Base-by-base conservation (phyloP, 2,888 invertebrate species). In the Choristoneura rosaceana region DNA sequence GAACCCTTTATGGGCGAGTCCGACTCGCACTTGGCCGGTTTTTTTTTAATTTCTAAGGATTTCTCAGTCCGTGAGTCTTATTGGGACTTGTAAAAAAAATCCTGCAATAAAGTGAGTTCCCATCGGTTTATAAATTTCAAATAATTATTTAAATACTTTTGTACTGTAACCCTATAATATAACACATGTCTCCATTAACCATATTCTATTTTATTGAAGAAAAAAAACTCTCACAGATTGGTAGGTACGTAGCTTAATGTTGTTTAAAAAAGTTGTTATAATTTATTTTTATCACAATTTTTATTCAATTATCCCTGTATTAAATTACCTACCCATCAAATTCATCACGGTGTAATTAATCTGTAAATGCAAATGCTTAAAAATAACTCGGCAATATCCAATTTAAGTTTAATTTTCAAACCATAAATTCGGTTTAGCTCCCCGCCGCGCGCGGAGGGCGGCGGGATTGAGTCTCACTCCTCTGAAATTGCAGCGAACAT, bases 401-500 rank as follows among this genome's bases (percentile, higher is more conserved):
- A 92, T 94, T 92, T 93, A 88, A 90, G 89, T 92, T 92, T 91
- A 92, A 93, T 93, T 93, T 93, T 90, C 87, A 85, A 88, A 90
- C 85, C 91, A 90, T 90, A 92, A 93, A 93, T 92, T 93, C 85
- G 86, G 90, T 93, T 93, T 91, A 90, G 90, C 90, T 90, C 88
- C 90, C 89, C 88, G 87, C 86, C 85, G 89, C 87, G 73, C 34
- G 47, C 52, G 15, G 25, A 47, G 59, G 25, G 73, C 70, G 88
- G 81, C 80, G 84, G 87, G 87, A 88, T 88, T 87, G 90, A 89
- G 87, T 83, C 81, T 80, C 86, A 84, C 85, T 87, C 87, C 82
- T 85, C 84, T 71, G 82, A 92, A 90, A 92, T 93, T 92, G 91
- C 90, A 90, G 77, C 81, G 82, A 89, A 87, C 87, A 90, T 89